phyloP scores from a whole-genome alignment of 2,888 invertebrate genomes.

The Sinopyrophorus schimmeli region DNA sequence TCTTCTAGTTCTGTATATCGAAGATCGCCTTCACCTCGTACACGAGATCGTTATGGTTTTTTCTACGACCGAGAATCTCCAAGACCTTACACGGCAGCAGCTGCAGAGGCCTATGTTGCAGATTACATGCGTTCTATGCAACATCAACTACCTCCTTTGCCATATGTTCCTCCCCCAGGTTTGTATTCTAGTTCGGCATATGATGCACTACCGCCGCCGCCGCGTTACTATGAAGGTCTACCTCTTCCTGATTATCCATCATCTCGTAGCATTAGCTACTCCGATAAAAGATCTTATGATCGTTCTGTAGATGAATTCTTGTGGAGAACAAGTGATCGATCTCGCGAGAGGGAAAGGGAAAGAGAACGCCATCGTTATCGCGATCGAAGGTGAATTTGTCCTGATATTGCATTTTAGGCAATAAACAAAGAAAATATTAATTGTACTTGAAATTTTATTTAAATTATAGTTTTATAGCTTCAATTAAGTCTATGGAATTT shows the following conservation, averaged over 20 bases:
- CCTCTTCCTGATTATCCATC: constrained; percentile 75
- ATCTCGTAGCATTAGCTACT: constrained; percentile 58
- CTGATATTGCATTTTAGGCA: constrained; percentile 20
- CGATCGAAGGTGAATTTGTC: constrained; percentile 47
- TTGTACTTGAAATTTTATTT: constrained; percentile 27
- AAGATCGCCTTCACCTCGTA: constrained; percentile 63
- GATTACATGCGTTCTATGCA: constrained; percentile 90
- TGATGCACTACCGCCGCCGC: constrained; percentile 63
- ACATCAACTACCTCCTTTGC: constrained; percentile 81
- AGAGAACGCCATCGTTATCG: constrained; percentile 54
- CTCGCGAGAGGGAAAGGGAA: constrained; percentile 54
- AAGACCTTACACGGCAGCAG: constrained; percentile 59
- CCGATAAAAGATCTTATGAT: constrained; percentile 82
- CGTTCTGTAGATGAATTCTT: constrained; percentile 87
- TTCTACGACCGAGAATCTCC: constrained; percentile 65
- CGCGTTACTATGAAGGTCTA: constrained; percentile 80
- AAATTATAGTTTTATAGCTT: constrained; percentile 24
- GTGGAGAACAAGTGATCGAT: constrained; percentile 75
- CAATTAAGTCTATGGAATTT: constrained; percentile 10
- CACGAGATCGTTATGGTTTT: constrained; percentile 63
- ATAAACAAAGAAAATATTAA: constrained; percentile 16
- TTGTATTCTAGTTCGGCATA: constrained; percentile 54
- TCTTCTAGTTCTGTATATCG: constrained; percentile 58
- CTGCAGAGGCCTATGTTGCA: constrained; percentile 84
- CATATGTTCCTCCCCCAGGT: constrained; percentile 74